These are phyloP conservation scores for Suricata suricatta DNA, from an alignment of 2,113 vertebrate genomes.

Conservation along the genomic window DNA sequence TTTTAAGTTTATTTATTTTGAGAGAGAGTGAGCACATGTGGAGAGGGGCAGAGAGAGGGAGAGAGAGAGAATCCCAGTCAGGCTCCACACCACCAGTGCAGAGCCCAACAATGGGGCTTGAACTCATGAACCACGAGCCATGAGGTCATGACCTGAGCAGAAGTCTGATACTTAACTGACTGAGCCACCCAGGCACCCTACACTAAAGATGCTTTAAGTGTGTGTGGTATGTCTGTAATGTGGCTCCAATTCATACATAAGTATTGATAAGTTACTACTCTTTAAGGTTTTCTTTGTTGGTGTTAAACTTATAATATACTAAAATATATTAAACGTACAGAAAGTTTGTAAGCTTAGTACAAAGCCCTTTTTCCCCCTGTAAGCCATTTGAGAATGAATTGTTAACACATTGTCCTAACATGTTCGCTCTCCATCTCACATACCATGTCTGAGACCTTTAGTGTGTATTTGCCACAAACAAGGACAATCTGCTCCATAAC, in stretches of 20 bases:
- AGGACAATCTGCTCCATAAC: background rate
- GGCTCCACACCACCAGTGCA: no score
- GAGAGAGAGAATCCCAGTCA: no score
- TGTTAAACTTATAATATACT: background rate
- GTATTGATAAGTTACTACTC: background rate
- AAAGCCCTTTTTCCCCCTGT: background rate
- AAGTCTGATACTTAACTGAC: no score
- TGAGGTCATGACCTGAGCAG: no score
- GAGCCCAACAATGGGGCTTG: no score
- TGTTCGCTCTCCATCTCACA: background rate
- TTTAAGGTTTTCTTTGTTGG: background rate
- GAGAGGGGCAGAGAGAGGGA: no score
- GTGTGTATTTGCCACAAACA: background rate
- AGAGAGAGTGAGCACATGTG: no score
- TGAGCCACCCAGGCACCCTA: background rate
- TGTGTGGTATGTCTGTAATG: background rate
- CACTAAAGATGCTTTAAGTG: background rate
- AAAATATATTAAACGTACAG: background rate
- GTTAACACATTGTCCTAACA: background rate
- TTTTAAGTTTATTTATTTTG: no score
- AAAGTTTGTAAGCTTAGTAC: background rate
- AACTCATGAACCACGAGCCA: no score
- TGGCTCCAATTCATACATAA: background rate
- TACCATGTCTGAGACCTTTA: background rate
- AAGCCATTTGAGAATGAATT: background rate